Conservation (phyloP, 37 sponge, comb jelly and placozoan genomes). For the Geodia barretti region DNA sequence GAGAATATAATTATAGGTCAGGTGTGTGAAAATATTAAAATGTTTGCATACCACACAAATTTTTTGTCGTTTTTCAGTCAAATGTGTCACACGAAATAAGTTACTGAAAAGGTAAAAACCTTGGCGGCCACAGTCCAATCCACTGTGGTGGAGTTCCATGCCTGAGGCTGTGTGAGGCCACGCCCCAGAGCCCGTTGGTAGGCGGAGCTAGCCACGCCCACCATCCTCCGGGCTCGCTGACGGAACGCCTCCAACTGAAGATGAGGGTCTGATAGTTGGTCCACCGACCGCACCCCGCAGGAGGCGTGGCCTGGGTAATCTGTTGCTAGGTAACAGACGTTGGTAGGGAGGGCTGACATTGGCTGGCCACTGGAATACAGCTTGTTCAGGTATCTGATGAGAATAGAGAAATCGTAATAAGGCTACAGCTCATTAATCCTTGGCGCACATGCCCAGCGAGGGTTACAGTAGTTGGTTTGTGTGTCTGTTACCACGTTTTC, state of each 20-base stretch:
- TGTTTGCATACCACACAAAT: not conserved
- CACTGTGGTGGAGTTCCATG: slow-evolving; percentile 55
- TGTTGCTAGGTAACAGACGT: slow-evolving; percentile 58
- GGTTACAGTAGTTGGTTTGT: too few relatives aligned
- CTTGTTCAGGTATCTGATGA: slow-evolving; percentile 73
- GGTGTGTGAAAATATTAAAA: not conserved
- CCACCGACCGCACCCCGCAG: slow-evolving; percentile 34
- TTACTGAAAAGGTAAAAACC: not conserved
- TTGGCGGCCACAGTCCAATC: slow-evolving; percentile 64
- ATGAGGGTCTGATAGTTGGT: slow-evolving; percentile 66
- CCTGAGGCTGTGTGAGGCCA: slow-evolving; percentile 59
- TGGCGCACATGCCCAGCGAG: too few relatives aligned
- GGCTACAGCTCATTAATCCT: too few relatives aligned
- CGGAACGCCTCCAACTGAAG: slow-evolving; percentile 69
- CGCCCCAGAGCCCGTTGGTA: slow-evolving; percentile 28
- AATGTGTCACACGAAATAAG: too few relatives aligned
- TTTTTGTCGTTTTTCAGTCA: too few relatives aligned
- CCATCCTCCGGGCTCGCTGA: slow-evolving; percentile 74
- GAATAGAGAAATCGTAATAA: too few relatives aligned
- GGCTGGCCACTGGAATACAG: slow-evolving; percentile 36
- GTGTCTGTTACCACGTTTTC: too few relatives aligned
- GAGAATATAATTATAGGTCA: not conserved
- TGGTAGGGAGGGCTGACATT: slow-evolving; percentile 39
- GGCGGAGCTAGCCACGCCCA: slow-evolving; percentile 34
- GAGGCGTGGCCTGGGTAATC: slow-evolving; percentile 44